Conservation (phyloP, 2,113 vertebrate genomes). For the Nerophis ophidion region DNA sequence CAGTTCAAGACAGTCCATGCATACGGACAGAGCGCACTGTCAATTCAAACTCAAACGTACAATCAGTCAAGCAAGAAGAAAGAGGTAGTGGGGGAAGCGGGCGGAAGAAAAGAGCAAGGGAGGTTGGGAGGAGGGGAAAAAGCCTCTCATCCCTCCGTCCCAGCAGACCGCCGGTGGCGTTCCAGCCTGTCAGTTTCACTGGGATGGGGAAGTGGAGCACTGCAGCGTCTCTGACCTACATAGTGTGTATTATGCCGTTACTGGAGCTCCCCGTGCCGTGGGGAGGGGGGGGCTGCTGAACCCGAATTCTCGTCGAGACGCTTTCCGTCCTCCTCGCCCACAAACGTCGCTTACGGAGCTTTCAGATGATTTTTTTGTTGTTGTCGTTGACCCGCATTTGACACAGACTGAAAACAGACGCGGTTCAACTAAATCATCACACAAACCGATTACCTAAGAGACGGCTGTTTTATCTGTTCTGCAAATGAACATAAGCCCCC, state of each 20-base stretch:
- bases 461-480: conserved; percentile 13
- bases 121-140: conserved; percentile 25
- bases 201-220: conserved; percentile 69
- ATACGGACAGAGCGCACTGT: conserved; percentile 4
- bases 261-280: conserved; percentile 59
- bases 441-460: conserved; percentile 26
- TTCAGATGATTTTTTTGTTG: conserved; percentile 45
- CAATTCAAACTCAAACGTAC: conserved; percentile 11
- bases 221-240: conserved; percentile 75
- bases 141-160: conserved; percentile 67
- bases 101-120: conserved; percentile 30
- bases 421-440: conserved; percentile 34
- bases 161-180: conserved; percentile 69
- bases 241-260: conserved; percentile 69
- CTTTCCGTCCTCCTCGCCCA: conserved; percentile 43
- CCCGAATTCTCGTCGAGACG: conserved; percentile 61
- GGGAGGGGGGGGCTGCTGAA: conserved; percentile 61
- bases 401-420: conserved; percentile 30
- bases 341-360: conserved; percentile 45
- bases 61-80: conserved; percentile 33
- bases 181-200: conserved; percentile 70
- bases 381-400: conserved; percentile 29
- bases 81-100: conserved; percentile 40
- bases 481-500: conserved; percentile 26
- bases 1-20: conserved; percentile 24